Evolutionary conservation across 2,113 vertebrate genomes (phyloP), one percentile per base, ranked within the genome.

Genomic region (Microtus oregoni): DNA sequence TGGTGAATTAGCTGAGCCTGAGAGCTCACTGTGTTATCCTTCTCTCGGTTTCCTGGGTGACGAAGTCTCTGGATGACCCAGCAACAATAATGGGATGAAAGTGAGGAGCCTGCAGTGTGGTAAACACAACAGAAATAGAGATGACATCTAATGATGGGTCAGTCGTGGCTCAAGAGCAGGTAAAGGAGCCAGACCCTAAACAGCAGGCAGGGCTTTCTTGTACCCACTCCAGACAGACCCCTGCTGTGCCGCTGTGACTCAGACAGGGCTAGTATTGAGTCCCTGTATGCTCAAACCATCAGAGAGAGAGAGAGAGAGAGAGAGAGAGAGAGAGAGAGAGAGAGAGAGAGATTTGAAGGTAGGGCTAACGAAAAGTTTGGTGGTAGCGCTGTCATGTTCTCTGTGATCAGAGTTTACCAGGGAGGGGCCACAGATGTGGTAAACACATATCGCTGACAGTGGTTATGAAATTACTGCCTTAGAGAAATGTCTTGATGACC

Each of bases 31-130:
- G 58, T 4, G 22, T 26, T 20, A 55, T 30, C 52, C 70, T 47
- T 86, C n/a, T 89, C 44, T 75, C 65, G 3, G 87, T 94, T 90
- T 95, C 96, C 92, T 0, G 47, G 92, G 83, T 35, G 30, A 92
- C 7, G 1, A 67, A 47, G 72, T 65, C 86, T 94, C 89, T 22
- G 0, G 20, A 85, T 94, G 95, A 95, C 75, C 90, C 91, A 11
- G 78, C 82, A 91, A 77, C 91, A 76, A 87, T 76, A 94, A 93
- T 24, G 87, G 87, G 90, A 90, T 88, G 97, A 81, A 89, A 94
- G 96, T 19, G 58, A 79, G 90, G 76, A 86, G 55, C 55, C 63
- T 67, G 79, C 67, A 50, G 65, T 58, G 65, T 88, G 76, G 96
- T 76, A 55, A 94, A 79, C 70, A 32, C 0, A 58, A 76, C 55